These are phyloP conservation scores for Sycophila texana DNA, from an alignment of 2,888 invertebrate genomes.

Conservation along the genomic window DNA sequence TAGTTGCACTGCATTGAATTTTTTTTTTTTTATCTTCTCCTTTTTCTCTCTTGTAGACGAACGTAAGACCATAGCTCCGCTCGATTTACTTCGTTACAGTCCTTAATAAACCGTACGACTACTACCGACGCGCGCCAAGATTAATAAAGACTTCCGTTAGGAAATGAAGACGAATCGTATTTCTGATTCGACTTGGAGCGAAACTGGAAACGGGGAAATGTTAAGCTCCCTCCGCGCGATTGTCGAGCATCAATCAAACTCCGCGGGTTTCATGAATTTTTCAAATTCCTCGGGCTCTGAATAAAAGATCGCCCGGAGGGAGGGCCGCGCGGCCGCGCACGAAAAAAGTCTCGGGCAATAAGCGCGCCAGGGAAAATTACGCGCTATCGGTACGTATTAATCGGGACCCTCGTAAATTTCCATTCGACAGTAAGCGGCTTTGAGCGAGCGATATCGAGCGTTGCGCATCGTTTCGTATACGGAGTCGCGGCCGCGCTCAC, in stretches of 20 bases:
- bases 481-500: constrained; percentile 18
- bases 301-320: constrained; percentile 32
- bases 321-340: neutral
- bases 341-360: neutral
- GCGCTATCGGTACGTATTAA: constrained; percentile 32
- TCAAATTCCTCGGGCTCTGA: constrained; percentile 35
- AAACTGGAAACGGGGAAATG: neutral
- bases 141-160: neutral
- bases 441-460: constrained; percentile 55
- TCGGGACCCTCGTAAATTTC: constrained; percentile 44
- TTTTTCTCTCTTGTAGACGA: neutral
- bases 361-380: constrained; percentile 32
- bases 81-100: too few species aligned
- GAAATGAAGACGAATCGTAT: neutral
- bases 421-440: constrained; percentile 48
- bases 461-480: constrained; percentile 38
- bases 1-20: constrained; percentile 9
- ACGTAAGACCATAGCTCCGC: neutral
- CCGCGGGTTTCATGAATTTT: constrained; percentile 31
- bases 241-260: constrained; percentile 14
- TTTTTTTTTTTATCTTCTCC: neutral
- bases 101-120: neutral
- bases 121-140: neutral
- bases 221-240: constrained; percentile 30
- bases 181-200: neutral